Base-by-base conservation (phyloP, 2,113 vertebrate genomes). In the Microtus richardsoni region DNA sequence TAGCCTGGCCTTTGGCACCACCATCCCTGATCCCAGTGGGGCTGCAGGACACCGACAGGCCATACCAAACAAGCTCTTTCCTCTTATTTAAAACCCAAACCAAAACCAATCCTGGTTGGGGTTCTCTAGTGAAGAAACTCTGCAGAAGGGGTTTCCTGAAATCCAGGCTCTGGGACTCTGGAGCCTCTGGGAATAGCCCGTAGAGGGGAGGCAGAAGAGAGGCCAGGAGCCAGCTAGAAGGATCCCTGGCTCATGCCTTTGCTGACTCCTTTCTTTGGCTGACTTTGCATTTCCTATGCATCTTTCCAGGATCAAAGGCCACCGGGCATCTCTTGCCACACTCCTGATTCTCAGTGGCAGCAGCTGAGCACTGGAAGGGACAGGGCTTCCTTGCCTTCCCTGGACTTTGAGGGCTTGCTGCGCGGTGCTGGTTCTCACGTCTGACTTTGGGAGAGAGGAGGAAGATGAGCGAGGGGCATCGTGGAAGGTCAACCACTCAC, bases 401-500 rank as follows among this genome's bases (percentile, higher is more conserved):
- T 71, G 1, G 75, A 62, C 58, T 30, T 0, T 2, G 71, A 85
- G 88, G 39, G 71, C 62, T 78, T 1, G 16, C 71, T 9, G 71
- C 41, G 87, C 75, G 60, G 26, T 88, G 95, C 97, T 97, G 94
- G 95, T 95, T 96, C 96, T 96, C 86, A 91, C 22, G 13, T 58
- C 89, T 93, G 92, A 91, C 95, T 95, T 83, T 93, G 96, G 95
- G 92, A 92, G 88, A 95, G 52, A 85, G 94, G 95, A 96, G 74
- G 78, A 71, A 77, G 95, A 49, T 71, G 86, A 86, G 44, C 14
- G 64, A 71, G 70, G 90, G 88, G 60, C 87, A 80, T 89, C 64
- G 16, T 1, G 60, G 88, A 88, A 52, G 83, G 74, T 70, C 44
- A 60, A 54, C 17, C 91, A 93, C 71, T 87, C 95, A 96, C 92